Percentiles rank a stretch among this genome's conserved stretches.
Conservation (phyloP, 2,888 invertebrate species). For the Chrysina gloriosa region DNA sequence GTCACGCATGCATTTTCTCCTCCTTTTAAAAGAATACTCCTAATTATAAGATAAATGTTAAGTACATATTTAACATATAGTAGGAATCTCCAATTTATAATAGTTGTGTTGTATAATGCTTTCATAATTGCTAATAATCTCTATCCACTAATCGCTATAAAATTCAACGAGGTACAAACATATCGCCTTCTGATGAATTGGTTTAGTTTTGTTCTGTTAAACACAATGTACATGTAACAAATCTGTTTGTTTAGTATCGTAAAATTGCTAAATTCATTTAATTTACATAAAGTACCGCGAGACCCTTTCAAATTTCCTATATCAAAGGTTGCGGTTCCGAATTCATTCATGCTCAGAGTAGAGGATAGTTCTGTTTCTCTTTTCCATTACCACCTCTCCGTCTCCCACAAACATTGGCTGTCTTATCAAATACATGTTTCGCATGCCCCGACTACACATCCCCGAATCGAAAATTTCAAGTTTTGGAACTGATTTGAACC, state of each 20-base stretch:
- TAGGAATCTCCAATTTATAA: too few relatives aligned
- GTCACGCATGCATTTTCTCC: too few relatives aligned
- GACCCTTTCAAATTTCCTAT: constrained; percentile 4
- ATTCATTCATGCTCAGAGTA: constrained; percentile 1
- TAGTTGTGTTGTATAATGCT: too few relatives aligned
- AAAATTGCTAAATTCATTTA: constrained; percentile 24
- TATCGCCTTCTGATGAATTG: too few relatives aligned
- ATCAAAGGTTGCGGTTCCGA: constrained; percentile 5
- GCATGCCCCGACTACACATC: neutral
- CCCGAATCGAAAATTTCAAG: constrained; percentile 14
- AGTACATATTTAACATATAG: too few relatives aligned
- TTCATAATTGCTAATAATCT: too few relatives aligned
- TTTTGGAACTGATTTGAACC: constrained; percentile 4
- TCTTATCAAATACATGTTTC: constrained; percentile 9
- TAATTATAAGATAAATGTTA: too few relatives aligned
- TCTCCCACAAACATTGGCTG: neutral
- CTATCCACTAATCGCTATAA: too few relatives aligned
- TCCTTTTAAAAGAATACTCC: too few relatives aligned
- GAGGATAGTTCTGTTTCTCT: neutral
- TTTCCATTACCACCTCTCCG: neutral
- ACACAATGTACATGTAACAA: constrained; percentile 9
- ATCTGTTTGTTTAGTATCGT: constrained; percentile 20
- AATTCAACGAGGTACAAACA: too few relatives aligned
- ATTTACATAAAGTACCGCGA: constrained; percentile 12
- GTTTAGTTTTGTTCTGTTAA: constrained; percentile 2